A percentile compares a stretch with the other conserved stretches of the same genome.
Conservation (phyloP, 2,888 invertebrate genomes). For the Leptura quadrifasciata region DNA sequence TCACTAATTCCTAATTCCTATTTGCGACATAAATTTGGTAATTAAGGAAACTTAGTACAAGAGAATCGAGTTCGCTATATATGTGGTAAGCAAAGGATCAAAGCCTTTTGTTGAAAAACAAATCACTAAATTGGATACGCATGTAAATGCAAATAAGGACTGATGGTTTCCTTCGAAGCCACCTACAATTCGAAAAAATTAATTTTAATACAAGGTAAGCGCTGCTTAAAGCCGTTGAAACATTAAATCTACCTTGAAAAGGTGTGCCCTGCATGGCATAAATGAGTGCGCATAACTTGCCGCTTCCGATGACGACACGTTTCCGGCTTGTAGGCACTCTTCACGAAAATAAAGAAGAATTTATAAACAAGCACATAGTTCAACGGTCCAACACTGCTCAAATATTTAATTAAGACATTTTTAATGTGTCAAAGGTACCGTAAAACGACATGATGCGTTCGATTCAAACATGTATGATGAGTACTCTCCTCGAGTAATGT, state of each 20-base stretch:
- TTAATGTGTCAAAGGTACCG: constrained; percentile 7
- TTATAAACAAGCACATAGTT: constrained; percentile 19
- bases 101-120: constrained; percentile 24
- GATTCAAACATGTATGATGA: background rate
- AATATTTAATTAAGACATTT: constrained; percentile 25
- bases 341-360: constrained; percentile 35
- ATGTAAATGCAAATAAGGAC: constrained; percentile 52
- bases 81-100: background rate
- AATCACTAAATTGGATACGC: constrained; percentile 50
- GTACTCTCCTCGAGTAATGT: background rate
- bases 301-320: constrained; percentile 53
- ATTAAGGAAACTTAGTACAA: background rate
- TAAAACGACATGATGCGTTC: background rate
- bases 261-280: constrained; percentile 52
- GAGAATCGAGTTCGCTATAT: background rate
- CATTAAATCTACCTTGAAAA: constrained; percentile 55
- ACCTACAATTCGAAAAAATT: constrained; percentile 41
- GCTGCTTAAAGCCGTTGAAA: constrained; percentile 35
- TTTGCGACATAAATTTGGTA: background rate
- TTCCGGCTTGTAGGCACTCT: constrained; percentile 34
- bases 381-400: constrained; percentile 31
- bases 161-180: constrained; percentile 33
- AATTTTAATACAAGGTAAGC: constrained; percentile 38
- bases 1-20: background rate
- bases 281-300: constrained; percentile 48